These are phyloP conservation scores for Colletes gigas DNA, from an alignment of 1,140 invertebrate genomes.

Conservation along the genomic window DNA sequence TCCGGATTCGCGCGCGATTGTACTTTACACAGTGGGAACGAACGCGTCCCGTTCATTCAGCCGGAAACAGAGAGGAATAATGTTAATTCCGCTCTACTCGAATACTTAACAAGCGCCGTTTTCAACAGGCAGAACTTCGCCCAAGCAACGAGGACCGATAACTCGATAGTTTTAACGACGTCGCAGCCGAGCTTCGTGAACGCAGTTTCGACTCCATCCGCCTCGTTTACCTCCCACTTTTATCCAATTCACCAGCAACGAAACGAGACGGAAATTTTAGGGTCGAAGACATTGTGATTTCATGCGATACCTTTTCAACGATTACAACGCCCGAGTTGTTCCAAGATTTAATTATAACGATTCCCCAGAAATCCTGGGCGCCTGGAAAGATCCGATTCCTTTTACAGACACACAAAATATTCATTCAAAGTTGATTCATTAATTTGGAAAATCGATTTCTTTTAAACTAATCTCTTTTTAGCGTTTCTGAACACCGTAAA, in stretches of 20 bases:
- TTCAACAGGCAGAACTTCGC: constrained; percentile 49
- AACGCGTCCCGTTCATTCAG: constrained; percentile 45
- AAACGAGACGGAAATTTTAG: neutral
- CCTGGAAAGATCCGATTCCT: too few species aligned
- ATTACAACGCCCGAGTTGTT: too few species aligned
- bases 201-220: constrained; percentile 42
- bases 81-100: constrained; percentile 43
- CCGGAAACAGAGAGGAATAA: constrained; percentile 38
- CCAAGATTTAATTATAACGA: too few species aligned
- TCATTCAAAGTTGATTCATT: too few species aligned
- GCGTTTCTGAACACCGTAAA: too few species aligned
- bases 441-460: too few species aligned
- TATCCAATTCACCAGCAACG: constrained; percentile 13
- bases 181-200: constrained; percentile 19
- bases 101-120: constrained; percentile 51
- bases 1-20: neutral
- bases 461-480: too few species aligned
- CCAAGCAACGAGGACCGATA: constrained; percentile 32
- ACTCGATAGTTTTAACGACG: constrained; percentile 48
- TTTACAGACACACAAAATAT: too few species aligned
- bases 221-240: neutral
- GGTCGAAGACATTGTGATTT: neutral
- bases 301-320: neutral
- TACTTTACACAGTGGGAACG: constrained; percentile 11
- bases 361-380: too few species aligned